Base-by-base conservation (phyloP, 53 echinoderm and acorn worm species). In the Stichopus horrens region DNA sequence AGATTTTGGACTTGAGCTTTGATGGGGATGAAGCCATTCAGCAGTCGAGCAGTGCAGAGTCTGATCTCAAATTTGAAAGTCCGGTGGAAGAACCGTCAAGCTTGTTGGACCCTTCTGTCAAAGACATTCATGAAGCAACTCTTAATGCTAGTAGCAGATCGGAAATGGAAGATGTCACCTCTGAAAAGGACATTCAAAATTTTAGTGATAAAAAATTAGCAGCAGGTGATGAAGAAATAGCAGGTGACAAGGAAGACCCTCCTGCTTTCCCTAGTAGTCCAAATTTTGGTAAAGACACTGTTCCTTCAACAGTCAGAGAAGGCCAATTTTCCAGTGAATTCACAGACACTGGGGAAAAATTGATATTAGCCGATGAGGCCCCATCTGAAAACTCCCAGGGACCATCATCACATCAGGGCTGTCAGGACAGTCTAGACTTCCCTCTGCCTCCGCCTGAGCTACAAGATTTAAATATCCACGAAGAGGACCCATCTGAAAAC, bases 1-100 rank as follows among this genome's bases (percentile, higher is more conserved):
- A 65, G 23, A 65, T 85, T 67, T 52, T 65, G 65, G 68, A 85
- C 21, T 1, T 85, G 52, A 85, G 85, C 68, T 85, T 85, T 14
- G 85, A 85, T 51, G 85, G 85, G 23, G 68, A 85, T 51, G 85
- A 85, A 67, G 14, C 23, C 65, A 37, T 10, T 11, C 10, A 9
- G 23, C 83, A 19, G 22, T 14, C 65, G 63, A 85, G 65, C 22
- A 85, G 85, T 57, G 52, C 6, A 0, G 85, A 85, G 23, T 85
- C 85, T 0, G 85, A 67, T 8, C 52, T 53, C 5, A 83, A 63
- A 37, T 63, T 63, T 59, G 37, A 85, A 23, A 67, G 65, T 51
- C 58, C 52, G 23, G 21, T n/a, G 10, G 37, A 23, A 22, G 52
- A 8, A 2, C 52, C 63, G 4, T 57, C 16, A 22, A n/a, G 20